Evolutionary conservation across 2,113 vertebrate genomes (phyloP).

Genomic region (Sitta europaea): DNA sequence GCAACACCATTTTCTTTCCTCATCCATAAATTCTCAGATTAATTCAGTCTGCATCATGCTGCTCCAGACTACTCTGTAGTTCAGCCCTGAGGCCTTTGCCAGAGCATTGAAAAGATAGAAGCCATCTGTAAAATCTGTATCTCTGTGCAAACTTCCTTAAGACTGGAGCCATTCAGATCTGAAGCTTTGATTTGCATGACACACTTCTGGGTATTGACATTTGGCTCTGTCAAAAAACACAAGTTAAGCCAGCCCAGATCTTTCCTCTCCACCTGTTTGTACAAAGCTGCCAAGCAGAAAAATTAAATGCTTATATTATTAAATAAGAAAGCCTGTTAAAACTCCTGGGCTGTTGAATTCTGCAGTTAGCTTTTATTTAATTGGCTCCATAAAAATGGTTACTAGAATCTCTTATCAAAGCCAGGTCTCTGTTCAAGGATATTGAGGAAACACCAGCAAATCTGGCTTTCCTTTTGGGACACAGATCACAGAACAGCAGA

Average conservation of each 20-base stretch:
- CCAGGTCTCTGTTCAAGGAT: background rate
- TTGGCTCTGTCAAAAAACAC: slow-evolving; percentile 26
- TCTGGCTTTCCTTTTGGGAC: background rate
- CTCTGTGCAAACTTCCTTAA: slow-evolving; percentile 31
- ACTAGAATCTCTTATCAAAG: background rate
- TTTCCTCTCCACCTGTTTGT: slow-evolving; percentile 46
- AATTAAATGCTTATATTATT: slow-evolving; percentile 11
- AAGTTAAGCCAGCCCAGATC: slow-evolving; percentile 4
- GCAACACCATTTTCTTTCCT: background rate
- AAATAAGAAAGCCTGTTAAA: background rate
- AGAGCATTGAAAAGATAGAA: slow-evolving; percentile 1
- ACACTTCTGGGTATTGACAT: slow-evolving; percentile 32
- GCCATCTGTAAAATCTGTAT: slow-evolving; percentile 31
- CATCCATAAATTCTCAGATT: background rate
- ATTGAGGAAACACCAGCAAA: background rate
- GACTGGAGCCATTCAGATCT: slow-evolving; percentile 4
- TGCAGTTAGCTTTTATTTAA: background rate
- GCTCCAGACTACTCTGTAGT: background rate
- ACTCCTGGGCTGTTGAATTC: background rate
- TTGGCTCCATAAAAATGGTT: background rate
- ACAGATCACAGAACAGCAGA: background rate
- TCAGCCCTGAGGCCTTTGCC: background rate
- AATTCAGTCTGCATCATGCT: background rate
- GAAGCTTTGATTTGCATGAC: slow-evolving; percentile 21
- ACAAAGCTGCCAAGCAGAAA: slow-evolving; percentile 9